Evolutionary conservation across 1,140 invertebrate genomes (phyloP), one percentile per base, ranked within the genome.

Genomic region (Ips nitidus): DNA sequence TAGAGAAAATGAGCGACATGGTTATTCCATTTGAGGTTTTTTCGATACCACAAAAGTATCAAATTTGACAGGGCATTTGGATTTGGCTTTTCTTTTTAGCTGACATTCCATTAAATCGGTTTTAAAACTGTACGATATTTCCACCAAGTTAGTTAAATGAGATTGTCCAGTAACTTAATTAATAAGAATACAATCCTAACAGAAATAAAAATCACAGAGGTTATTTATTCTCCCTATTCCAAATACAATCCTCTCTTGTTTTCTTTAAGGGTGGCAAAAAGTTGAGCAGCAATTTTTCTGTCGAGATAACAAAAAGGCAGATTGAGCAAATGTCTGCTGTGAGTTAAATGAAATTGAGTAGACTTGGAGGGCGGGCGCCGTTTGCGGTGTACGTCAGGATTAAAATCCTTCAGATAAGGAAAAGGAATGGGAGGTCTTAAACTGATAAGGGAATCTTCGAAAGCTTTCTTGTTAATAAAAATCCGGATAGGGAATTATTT

Each of bases 221-320:
- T 22, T 22, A 22, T 22, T 22, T 22, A 22, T 22, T 22, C 22
- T 22, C 22, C 22, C 22, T 22, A 22, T 22, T 22, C 22, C 22
- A 22, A 22, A 22, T 22, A 22, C 61, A 45, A 50, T 62, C 61
- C 61, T 42, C 50, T 22, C 38, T 53, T 64, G 47, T 53, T 52
- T 64, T 52, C 47, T 64, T 64, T 53, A 8, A 38, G 6, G 52
- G 36, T 41, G 52, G 65, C 52, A 62, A 69, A 70, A 70, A 70
- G 40, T 64, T 62, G 60, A 70, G 61, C 53, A 64, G 60, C 68
- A 58, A 63, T 64, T 70, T 70, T 70, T 70, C 68, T 64, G 68
- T 53, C 41, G 53, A 70, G 68, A 70, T 70, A 70, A 70, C 68
- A 70, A 70, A 70, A 70, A 70, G 60, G 59, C 68, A 70, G 68